These are phyloP conservation scores for Willisornis vidua DNA, from an alignment of 2,113 vertebrate genomes.

Conservation along the genomic window DNA sequence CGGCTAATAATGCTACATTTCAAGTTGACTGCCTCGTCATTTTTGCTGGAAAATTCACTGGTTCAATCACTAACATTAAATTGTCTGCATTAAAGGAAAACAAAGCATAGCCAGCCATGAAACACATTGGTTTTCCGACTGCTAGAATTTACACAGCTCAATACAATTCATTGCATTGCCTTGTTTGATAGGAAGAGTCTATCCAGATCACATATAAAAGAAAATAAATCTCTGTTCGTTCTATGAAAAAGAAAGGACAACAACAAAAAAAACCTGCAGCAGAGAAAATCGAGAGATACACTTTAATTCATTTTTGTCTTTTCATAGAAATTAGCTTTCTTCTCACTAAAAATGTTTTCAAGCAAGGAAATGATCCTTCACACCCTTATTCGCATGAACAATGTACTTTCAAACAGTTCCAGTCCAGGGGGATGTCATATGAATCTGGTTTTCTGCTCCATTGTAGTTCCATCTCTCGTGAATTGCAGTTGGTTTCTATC, in stretches of 20 bases:
- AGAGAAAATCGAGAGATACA: not conserved
- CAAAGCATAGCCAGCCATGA: not conserved
- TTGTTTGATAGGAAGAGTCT: not conserved
- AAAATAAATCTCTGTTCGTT: not conserved
- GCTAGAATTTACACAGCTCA: not conserved
- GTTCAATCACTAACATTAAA: slow-evolving; percentile 18
- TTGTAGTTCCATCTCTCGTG: not conserved
- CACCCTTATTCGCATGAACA: not conserved
- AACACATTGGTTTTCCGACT: not conserved
- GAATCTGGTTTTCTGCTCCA: not conserved
- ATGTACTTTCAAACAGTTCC: not conserved
- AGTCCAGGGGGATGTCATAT: not conserved
- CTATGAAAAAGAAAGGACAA: not conserved
- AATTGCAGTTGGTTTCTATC: not conserved
- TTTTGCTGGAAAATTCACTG: slow-evolving; percentile 22
- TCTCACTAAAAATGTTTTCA: not conserved
- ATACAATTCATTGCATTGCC: not conserved
- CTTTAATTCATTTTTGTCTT: not conserved
- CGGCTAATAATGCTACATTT: slow-evolving; percentile 48
- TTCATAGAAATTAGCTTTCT: not conserved
- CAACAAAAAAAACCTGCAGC: not conserved
- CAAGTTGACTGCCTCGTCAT: slow-evolving; percentile 42
- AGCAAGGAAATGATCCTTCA: not conserved
- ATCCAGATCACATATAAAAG: not conserved
- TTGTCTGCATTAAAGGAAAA: slow-evolving; percentile 58